Evolutionary conservation across 1,140 invertebrate genomes (phyloP).

Genomic region (Diorhabda elongata): DNA sequence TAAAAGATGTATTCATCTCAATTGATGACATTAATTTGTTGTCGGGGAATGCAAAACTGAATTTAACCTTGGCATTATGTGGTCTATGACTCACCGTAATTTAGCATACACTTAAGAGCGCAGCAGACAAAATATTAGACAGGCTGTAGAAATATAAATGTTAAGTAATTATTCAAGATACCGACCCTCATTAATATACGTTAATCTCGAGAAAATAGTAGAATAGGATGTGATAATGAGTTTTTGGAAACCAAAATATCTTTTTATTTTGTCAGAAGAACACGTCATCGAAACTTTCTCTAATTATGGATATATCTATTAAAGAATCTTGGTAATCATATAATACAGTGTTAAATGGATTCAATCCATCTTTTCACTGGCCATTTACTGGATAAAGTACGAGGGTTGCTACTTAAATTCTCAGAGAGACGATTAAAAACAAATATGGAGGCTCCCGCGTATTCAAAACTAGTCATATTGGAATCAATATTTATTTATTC

Average conservation of each 20-base stretch:
- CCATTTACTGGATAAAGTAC: no score
- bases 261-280: no score
- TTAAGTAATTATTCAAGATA: background rate
- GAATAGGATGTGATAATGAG: background rate
- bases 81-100: background rate
- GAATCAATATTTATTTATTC: no score
- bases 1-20: background rate
- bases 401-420: no score
- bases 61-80: background rate
- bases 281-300: no score
- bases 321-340: no score
- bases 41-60: background rate
- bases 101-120: background rate
- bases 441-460: no score
- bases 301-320: no score
- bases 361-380: no score
- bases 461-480: no score
- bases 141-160: conserved; percentile 1
- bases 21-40: background rate
- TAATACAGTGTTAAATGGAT: no score
- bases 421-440: no score
- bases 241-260: background rate
- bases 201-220: background rate
- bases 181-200: background rate
- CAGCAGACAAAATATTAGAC: background rate